Evolutionary conservation across 2,888 invertebrate species (phyloP), one percentile per base, ranked within the genome.

Genomic region (Euproctis similis): DNA sequence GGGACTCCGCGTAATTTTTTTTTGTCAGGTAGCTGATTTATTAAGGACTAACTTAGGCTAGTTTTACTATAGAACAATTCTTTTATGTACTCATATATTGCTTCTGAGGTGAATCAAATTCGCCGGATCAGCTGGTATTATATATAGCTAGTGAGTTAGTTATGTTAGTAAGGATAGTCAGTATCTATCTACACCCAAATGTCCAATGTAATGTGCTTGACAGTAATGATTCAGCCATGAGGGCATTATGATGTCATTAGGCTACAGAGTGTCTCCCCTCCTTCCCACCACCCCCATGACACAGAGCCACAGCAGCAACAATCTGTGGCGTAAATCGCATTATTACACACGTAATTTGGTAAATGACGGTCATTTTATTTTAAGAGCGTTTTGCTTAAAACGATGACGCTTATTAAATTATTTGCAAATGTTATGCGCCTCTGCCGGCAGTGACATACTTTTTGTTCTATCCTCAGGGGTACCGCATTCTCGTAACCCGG

Each of bases 201-300:
- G 7, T n/a, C 17, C n/a, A 8, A n/a, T 17, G 7, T n/a, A 12
- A 12, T 12, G 10, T n/a, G 10, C 9, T 11, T 14, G 14, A 16
- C 11, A 25, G 11, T 11, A 11, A 17, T 8, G 8, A 4, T n/a
- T 10, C 27, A 27, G 18, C 27, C 36, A 30, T 33, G 25, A 13
- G 20, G 28, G 22, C 28, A 28, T 28, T 21, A 26, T 11, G 28
- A 31, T 20, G 25, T 25, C 25, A 19, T 28, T 18, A 14, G 28
- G 7, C 10, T 12, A 9, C 28, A 22, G 17, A 28, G 8, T 17
- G 23, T 13, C 12, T 5, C 29, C 8, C 20, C 20, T 8, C 16
- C 20, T 17, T 4, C 4, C 17, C n/a, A n/a, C n/a, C n/a, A n/a
- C n/a, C n/a, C n/a, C n/a, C n/a, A n/a, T n/a, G n/a, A n/a, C n/a